Conservation (phyloP, 2,113 vertebrate species). For the Lipotes vexillifer region DNA sequence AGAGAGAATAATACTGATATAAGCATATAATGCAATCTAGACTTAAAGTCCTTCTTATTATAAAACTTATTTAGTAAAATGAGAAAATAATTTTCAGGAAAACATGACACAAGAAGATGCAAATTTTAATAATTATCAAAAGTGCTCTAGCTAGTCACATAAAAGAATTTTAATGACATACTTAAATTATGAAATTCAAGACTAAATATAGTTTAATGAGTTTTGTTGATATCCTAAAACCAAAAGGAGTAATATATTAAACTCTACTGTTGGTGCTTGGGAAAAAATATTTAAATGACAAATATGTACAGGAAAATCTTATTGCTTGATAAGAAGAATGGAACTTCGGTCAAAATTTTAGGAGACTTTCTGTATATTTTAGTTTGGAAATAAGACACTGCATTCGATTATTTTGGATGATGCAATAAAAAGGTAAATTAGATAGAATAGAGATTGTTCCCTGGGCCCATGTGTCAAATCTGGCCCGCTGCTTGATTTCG, state of each 20-base stretch:
- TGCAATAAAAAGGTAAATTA: slow-evolving; percentile 12
- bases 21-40: not conserved
- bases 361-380: slow-evolving; percentile 11
- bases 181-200: slow-evolving; percentile 23
- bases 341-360: not conserved
- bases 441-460: not conserved
- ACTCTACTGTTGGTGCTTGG: not conserved
- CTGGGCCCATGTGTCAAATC: not conserved
- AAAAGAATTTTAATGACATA: not conserved
- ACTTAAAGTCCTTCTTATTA: not conserved
- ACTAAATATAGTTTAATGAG: not conserved
- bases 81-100: slow-evolving; percentile 13
- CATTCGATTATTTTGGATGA: not conserved
- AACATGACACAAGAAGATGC: not conserved
- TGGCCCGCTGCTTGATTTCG: not conserved
- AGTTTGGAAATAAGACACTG: not conserved
- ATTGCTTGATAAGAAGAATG: not conserved
- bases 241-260: not conserved
- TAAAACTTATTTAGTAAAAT: not conserved
- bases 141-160: not conserved
- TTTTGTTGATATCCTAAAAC: slow-evolving; percentile 17
- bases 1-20: not conserved
- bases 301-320: slow-evolving; percentile 14
- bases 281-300: slow-evolving; percentile 10
- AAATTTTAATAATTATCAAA: slow-evolving; percentile 11